These are phyloP conservation scores for Microctenopoma steveboyesi DNA, from an alignment of 2,797 vertebrate species.

Conservation along the genomic window DNA sequence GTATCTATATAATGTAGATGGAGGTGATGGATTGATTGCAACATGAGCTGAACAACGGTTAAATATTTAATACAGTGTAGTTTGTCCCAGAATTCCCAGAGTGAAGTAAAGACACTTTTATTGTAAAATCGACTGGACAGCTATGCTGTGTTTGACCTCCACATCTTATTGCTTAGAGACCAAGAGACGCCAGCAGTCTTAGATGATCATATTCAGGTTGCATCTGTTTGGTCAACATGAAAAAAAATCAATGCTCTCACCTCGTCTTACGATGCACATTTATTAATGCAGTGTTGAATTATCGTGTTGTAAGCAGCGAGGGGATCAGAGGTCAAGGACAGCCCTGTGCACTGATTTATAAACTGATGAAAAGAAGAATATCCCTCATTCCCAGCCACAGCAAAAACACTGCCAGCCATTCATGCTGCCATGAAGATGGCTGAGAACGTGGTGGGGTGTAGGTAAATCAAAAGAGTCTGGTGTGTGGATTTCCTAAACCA, in stretches of 20 bases:
- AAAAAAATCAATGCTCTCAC: slow-evolving; percentile 47
- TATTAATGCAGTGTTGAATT: slow-evolving; percentile 52
- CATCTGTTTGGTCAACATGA: slow-evolving; percentile 41
- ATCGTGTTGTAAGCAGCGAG: slow-evolving; percentile 37
- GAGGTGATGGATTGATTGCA: slow-evolving; percentile 35
- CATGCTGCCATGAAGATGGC: slow-evolving; percentile 26
- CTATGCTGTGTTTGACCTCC: slow-evolving; percentile 71
- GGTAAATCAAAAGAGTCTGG: slow-evolving; percentile 76
- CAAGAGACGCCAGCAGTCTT: slow-evolving; percentile 53
- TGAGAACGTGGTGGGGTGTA: slow-evolving; percentile 21
- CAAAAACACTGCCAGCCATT: slow-evolving; percentile 34
- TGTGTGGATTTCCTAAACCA: slow-evolving; percentile 80
- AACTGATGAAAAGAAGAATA: slow-evolving; percentile 52
- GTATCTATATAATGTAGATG: slow-evolving; percentile 25
- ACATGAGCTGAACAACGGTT: slow-evolving; percentile 20
- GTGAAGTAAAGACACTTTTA: slow-evolving; percentile 72
- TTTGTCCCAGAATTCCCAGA: slow-evolving; percentile 61
- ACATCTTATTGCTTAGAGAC: slow-evolving; percentile 76
- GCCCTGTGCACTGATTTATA: slow-evolving; percentile 16
- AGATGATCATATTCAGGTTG: slow-evolving; percentile 63
- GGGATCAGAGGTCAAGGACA: slow-evolving; percentile 58
- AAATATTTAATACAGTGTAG: slow-evolving; percentile 66
- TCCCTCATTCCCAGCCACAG: slow-evolving; percentile 43
- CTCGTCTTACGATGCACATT: slow-evolving; percentile 26
- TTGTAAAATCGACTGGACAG: slow-evolving; percentile 60